Conservation (phyloP, 2,888 invertebrate genomes). For the Thalpophila matura region DNA sequence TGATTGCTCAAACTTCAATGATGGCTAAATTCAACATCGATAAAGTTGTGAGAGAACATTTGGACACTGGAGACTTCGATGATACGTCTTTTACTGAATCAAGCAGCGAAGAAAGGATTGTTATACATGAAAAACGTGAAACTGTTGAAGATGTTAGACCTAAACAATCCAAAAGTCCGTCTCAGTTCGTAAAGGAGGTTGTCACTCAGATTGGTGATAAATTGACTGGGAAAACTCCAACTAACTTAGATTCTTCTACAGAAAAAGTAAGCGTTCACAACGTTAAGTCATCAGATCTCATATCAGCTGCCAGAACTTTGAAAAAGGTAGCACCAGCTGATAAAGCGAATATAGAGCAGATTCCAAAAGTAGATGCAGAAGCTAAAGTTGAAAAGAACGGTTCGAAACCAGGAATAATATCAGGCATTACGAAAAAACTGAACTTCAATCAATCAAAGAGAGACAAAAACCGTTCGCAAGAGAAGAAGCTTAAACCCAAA, state of each 20-base stretch:
- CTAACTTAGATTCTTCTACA: constrained; percentile 56
- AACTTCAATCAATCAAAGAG: constrained; percentile 82
- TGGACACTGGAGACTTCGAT: constrained; percentile 84
- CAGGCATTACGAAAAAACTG: constrained; percentile 80
- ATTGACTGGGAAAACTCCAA: constrained; percentile 69
- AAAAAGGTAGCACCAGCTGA: constrained; percentile 70
- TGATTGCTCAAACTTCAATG: constrained; percentile 84
- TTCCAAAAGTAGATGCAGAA: constrained; percentile 35
- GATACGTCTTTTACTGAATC: constrained; percentile 84
- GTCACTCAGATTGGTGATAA: constrained; percentile 77
- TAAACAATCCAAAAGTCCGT: constrained; percentile 75
- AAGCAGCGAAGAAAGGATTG: constrained; percentile 83
- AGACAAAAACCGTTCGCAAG: constrained; percentile 74
- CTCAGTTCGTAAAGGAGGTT: constrained; percentile 75
- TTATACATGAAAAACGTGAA: constrained; percentile 72
- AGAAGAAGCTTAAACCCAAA: constrained; percentile 77
- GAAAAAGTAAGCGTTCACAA: constrained; percentile 81
- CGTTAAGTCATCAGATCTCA: constrained; percentile 78
- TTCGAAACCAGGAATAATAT: constrained; percentile 78
- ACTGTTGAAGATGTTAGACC: constrained; percentile 63
- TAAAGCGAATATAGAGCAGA: constrained; percentile 31
- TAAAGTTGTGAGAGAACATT: constrained; percentile 81
- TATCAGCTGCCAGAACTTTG: constrained; percentile 76
- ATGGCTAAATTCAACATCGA: constrained; percentile 87
- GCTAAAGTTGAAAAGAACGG: constrained; percentile 66